Evolutionary conservation across 2,888 invertebrate species (phyloP).

Genomic region (Tridacna gigas): DNA sequence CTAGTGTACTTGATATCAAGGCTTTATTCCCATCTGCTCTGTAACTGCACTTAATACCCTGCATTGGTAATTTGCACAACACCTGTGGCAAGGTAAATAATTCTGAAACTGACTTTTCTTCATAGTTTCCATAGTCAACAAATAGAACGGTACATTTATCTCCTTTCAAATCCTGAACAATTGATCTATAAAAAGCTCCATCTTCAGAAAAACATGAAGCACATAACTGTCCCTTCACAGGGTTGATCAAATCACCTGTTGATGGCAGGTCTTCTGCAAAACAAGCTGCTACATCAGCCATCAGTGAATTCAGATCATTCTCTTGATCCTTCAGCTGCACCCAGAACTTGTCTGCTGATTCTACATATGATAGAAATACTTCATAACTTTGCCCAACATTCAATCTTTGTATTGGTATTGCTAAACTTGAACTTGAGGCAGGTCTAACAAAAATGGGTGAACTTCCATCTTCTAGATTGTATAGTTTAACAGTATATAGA

Average conservation of each 20-base stretch:
- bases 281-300: conserved; percentile 65
- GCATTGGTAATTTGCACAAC: conserved; percentile 63
- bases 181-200: conserved; percentile 76
- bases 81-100: conserved; percentile 65
- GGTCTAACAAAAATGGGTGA: conserved; percentile 62
- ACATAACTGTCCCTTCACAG: conserved; percentile 62
- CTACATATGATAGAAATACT: conserved; percentile 66
- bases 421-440: conserved; percentile 42
- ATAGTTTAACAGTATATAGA: conserved; percentile 50
- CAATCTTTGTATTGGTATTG: conserved; percentile 41
- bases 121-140: conserved; percentile 73
- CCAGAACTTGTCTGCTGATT: conserved; percentile 69
- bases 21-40: conserved; percentile 51
- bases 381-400: conserved; percentile 51
- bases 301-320: conserved; percentile 62
- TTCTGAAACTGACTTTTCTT: conserved; percentile 64
- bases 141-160: conserved; percentile 66
- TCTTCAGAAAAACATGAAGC: conserved; percentile 74
- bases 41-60: conserved; percentile 67
- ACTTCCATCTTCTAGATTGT: conserved; percentile 47
- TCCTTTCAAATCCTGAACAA: conserved; percentile 65
- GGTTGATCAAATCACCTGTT: conserved; percentile 60
- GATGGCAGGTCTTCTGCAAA: conserved; percentile 64
- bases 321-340: conserved; percentile 67
- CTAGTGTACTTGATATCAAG: conserved; percentile 60